Percentiles rank a stretch among this genome's conserved stretches.
Conservation (phyloP, 2,888 invertebrate species). For the Ectemnius lituratus region DNA sequence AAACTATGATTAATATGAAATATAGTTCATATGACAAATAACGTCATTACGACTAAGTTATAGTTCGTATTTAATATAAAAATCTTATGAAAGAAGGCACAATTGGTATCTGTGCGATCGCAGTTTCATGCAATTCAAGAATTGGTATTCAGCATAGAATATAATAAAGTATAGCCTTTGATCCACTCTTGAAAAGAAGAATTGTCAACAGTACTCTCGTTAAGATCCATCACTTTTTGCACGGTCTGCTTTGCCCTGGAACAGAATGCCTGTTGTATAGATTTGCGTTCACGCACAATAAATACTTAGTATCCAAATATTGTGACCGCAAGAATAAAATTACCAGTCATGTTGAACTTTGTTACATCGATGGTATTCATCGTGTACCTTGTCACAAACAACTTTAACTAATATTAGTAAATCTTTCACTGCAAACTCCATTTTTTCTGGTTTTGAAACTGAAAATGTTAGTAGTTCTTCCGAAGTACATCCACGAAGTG, state of each 20-base stretch:
- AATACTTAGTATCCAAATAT: background rate
- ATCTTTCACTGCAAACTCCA: constrained; percentile 55
- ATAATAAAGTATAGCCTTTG: constrained; percentile 64
- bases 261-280: background rate
- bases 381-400: constrained; percentile 51
- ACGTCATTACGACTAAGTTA: no score
- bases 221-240: constrained; percentile 59
- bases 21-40: no score
- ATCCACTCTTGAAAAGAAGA: constrained; percentile 70
- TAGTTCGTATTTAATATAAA: no score
- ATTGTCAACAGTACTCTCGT: constrained; percentile 64
- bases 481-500: constrained; percentile 22
- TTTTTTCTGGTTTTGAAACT: constrained; percentile 25
- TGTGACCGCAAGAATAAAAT: constrained; percentile 11
- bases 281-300: background rate
- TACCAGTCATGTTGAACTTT: constrained; percentile 62
- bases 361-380: constrained; percentile 64
- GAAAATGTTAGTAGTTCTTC: constrained; percentile 26
- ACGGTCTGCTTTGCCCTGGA: constrained; percentile 68
- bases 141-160: constrained; percentile 62
- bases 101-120: no score
- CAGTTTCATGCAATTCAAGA: no score
- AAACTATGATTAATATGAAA: no score
- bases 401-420: constrained; percentile 58
- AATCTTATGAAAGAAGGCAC: no score